phyloP scores from a whole-genome alignment of 2,797 vertebrate species.

The Sternarchorhynchus goeldii region DNA sequence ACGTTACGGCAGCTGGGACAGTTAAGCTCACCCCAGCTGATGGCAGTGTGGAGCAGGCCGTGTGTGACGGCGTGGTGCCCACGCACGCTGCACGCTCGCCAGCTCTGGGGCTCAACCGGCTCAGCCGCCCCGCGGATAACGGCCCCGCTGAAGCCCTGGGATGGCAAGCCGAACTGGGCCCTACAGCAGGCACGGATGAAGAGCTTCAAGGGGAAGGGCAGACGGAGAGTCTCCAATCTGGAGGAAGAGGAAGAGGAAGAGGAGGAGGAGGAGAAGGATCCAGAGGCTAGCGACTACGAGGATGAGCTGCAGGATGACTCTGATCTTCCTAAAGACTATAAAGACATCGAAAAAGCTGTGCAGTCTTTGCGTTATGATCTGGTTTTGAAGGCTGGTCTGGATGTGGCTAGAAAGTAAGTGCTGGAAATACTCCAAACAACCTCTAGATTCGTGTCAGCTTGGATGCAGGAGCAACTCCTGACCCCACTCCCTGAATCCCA shows the following conservation, averaged over 20 bases:
- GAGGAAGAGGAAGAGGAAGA: slow-evolving; percentile 68
- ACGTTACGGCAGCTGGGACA: slow-evolving; percentile 73
- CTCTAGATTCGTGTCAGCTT: no score
- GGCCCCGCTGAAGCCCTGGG: slow-evolving; percentile 52
- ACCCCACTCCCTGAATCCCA: no score
- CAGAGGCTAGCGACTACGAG: slow-evolving; percentile 76
- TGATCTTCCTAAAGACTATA: slow-evolving; percentile 81
- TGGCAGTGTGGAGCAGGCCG: slow-evolving; percentile 62
- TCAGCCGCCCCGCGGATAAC: slow-evolving; percentile 56
- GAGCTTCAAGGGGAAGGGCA: slow-evolving; percentile 81
- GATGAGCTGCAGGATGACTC: slow-evolving; percentile 77
- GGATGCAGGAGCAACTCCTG: no score
- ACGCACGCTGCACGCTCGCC: slow-evolving; percentile 69
- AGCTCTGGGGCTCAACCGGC: slow-evolving; percentile 67
- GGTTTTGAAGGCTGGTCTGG: slow-evolving; percentile 87
- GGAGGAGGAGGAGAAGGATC: slow-evolving; percentile 69
- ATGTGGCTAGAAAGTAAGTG: slow-evolving; percentile 90
- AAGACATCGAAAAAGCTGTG: slow-evolving; percentile 87
- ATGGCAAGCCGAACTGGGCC: slow-evolving; percentile 59
- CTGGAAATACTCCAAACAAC: not conserved
- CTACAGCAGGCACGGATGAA: slow-evolving; percentile 79
- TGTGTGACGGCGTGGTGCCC: slow-evolving; percentile 66
- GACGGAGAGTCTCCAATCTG: slow-evolving; percentile 35
- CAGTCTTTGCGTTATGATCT: slow-evolving; percentile 87
- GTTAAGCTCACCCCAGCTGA: slow-evolving; percentile 65